Evolutionary conservation across 2,888 invertebrate species (phyloP), one percentile per base, ranked within the genome.

Genomic region (Steromphala cineraria): DNA sequence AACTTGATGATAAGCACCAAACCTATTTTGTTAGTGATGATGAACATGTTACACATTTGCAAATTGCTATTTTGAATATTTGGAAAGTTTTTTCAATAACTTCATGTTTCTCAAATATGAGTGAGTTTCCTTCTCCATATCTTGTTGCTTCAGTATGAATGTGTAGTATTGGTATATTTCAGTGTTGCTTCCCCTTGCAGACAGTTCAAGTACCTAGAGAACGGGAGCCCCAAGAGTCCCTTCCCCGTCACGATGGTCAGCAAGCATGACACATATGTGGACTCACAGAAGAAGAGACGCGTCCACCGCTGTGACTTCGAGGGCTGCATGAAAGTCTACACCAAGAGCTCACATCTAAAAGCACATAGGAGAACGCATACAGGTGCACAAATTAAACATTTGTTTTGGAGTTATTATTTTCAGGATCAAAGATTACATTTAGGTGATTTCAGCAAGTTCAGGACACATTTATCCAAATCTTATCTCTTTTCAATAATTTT

Each of bases 281-380:
- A 84, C 75, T 82, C 84, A 67, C 87, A 90, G 81, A 88, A 89
- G 81, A 90, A 90, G 75, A 81, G 90, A 78, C 87, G 92, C 17
- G 90, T 91, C 5, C 92, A 92, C 82, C 80, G 90, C n/a, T 92
- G 92, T 86, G 91, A 91, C 80, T 91, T 90, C 84, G 90, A 91
- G 15, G 95, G 95, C 17, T 95, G 95, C 90, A 93, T 93, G 80
- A 95, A 95, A 91, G 95, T 95, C 19, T 95, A 95, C 91, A 95
- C 95, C 67, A 95, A 95, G 90, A 95, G 95, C 79, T 95, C 95
- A 24, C 95, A 95, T 88, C 92, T 95, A 71, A 95, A 95, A 86
- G 95, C 95, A 36, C 95, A 95, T 87, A 92, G 95, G 78, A 90
- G 95, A 85, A 95, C 95, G 67, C 95, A 95, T 89, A 95, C 95